Conservation (phyloP, 2,888 invertebrate genomes). For the Herminia tarsipennalis region DNA sequence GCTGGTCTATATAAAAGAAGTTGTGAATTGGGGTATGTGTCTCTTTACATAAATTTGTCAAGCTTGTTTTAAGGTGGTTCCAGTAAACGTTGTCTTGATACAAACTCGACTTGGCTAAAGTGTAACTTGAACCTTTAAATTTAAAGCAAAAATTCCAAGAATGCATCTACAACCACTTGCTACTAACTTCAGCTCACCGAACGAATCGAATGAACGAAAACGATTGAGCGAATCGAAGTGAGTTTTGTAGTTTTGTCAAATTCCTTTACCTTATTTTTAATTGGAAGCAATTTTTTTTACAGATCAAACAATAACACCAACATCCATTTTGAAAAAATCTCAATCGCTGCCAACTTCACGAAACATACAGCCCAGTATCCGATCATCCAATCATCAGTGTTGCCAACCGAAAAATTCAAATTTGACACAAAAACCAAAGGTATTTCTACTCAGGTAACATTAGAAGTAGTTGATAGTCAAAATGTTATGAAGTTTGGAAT, state of each 20-base stretch:
- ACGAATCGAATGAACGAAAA: too few relatives aligned
- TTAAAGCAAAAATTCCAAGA: too few relatives aligned
- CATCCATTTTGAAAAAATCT: conserved; percentile 57
- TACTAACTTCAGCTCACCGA: too few relatives aligned
- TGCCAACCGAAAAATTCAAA: conserved; percentile 44
- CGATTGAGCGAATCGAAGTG: too few relatives aligned
- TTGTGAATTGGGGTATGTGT: conserved; percentile 58
- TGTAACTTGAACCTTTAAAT: too few relatives aligned
- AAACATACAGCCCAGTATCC: conserved; percentile 57
- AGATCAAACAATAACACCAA: conserved; percentile 58
- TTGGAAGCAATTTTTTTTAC: conserved; percentile 41
- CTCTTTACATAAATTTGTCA: neutral
- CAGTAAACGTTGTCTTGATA: too few relatives aligned
- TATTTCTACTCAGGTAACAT: conserved; percentile 44
- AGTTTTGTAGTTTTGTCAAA: too few relatives aligned
- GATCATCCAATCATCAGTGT: conserved; percentile 48
- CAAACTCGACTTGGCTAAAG: too few relatives aligned
- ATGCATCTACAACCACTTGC: too few relatives aligned
- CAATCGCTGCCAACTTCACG: conserved; percentile 60
- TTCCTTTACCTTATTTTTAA: too few relatives aligned
- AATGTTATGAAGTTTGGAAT: conserved; percentile 62
- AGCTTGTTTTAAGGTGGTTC: too few relatives aligned
- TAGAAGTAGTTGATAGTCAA: conserved; percentile 46
- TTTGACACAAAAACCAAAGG: conserved; percentile 40
- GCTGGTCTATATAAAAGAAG: conserved; percentile 54